Percentiles rank a stretch among this genome's conserved stretches.
Conservation (phyloP, 2,888 invertebrate genomes). For the Tholera decimalis region DNA sequence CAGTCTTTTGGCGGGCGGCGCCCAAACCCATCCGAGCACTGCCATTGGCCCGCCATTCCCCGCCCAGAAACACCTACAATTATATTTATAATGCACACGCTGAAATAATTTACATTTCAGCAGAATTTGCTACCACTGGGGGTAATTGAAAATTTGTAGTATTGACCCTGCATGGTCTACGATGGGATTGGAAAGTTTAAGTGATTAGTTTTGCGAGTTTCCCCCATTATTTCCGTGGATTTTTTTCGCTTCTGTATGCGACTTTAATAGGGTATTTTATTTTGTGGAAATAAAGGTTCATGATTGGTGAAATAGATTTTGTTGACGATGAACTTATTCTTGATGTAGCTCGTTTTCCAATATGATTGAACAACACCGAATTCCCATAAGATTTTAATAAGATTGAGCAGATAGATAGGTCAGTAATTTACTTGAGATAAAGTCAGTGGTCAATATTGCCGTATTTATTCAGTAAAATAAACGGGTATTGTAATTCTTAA, state of each 20-base stretch:
- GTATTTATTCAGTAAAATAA: too few species aligned
- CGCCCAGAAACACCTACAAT: conserved; percentile 89
- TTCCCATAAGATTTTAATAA: not conserved
- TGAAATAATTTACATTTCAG: conserved; percentile 91
- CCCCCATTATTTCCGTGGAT: conserved; percentile 47
- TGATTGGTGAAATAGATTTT: conserved; percentile 10
- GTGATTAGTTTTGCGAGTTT: conserved; percentile 80
- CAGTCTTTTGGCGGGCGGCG: conserved; percentile 85
- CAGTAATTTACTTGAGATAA: too few species aligned
- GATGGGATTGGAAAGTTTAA: conserved; percentile 76
- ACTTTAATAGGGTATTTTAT: conserved; percentile 30
- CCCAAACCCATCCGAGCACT: conserved; percentile 78
- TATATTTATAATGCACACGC: conserved; percentile 91
- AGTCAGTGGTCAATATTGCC: too few species aligned
- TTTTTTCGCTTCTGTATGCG: conserved; percentile 39
- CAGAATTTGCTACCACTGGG: conserved; percentile 90
- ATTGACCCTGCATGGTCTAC: conserved; percentile 86
- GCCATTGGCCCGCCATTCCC: conserved; percentile 82
- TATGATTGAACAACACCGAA: not conserved
- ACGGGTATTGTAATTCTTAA: too few species aligned
- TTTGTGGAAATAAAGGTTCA: conserved; percentile 16
- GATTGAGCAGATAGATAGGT: not conserved
- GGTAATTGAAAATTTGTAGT: conserved; percentile 92
- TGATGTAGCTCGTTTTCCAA: conserved; percentile 9
- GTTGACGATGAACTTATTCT: not conserved